Evolutionary conservation across 1,140 invertebrate species (phyloP).

Genomic region (Euborellia annulipes): DNA sequence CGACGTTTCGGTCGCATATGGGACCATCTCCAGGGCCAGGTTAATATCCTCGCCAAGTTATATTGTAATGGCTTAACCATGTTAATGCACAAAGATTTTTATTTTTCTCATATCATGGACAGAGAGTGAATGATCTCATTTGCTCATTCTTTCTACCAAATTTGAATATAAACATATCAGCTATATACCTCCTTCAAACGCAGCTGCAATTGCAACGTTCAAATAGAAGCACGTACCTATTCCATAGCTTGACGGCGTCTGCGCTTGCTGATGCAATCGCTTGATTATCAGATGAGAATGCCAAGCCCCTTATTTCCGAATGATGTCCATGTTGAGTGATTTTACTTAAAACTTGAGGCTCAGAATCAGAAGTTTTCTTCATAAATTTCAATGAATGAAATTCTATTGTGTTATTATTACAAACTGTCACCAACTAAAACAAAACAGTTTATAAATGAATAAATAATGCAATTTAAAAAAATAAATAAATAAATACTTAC

Average conservation of each 20-base stretch:
- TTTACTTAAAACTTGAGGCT: conserved; percentile 34
- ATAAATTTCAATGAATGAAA: conserved; percentile 39
- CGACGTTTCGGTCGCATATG: too few species aligned
- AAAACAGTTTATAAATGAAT: conserved; percentile 3
- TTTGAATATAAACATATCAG: too few species aligned
- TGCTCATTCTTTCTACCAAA: too few species aligned
- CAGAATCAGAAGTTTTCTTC: conserved; percentile 28
- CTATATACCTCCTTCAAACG: too few species aligned
- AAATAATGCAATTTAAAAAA: too few species aligned
- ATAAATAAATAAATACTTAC: conserved; percentile 23
- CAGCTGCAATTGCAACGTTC: conserved; percentile 1
- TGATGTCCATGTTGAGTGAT: conserved; percentile 64
- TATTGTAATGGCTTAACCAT: too few species aligned
- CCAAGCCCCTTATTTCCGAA: conserved; percentile 68
- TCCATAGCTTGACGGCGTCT: conserved; percentile 88
- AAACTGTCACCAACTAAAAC: conserved; percentile 32
- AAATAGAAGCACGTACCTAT: conserved; percentile 39
- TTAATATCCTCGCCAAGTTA: too few species aligned
- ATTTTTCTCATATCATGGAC: too few species aligned
- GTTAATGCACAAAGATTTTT: too few species aligned
- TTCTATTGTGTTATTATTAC: conserved; percentile 52
- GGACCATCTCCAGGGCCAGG: too few species aligned
- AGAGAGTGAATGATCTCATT: too few species aligned
- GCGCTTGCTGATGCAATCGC: conserved; percentile 69
- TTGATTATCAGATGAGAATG: conserved; percentile 81